Evolutionary conservation across 2,888 invertebrate species (phyloP).

Genomic region (Megamerina dolium): DNA sequence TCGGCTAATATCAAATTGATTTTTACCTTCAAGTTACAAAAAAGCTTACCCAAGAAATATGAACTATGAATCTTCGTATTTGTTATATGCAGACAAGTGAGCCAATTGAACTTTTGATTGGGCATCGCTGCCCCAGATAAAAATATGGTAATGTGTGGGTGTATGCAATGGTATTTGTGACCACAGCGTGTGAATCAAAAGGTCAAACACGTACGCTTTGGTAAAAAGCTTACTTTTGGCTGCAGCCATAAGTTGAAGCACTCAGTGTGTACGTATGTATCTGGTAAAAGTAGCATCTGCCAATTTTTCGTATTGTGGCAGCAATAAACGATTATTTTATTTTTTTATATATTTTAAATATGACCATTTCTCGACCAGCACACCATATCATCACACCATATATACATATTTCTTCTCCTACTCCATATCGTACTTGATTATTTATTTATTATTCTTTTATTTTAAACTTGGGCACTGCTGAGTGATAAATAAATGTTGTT

Average conservation of each 20-base stretch:
- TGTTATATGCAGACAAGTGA: too few relatives aligned
- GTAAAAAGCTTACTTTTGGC: background rate
- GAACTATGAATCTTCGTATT: too few relatives aligned
- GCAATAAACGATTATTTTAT: slow-evolving; percentile 8
- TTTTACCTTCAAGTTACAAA: too few relatives aligned
- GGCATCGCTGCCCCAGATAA: too few relatives aligned
- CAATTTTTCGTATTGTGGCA: background rate
- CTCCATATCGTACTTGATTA: too few relatives aligned
- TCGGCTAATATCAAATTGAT: too few relatives aligned
- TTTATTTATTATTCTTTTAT: slow-evolving; percentile 14
- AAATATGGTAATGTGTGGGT: background rate
- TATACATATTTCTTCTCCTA: too few relatives aligned
- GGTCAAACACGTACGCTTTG: slow-evolving; percentile 19
- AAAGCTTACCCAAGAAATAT: too few relatives aligned
- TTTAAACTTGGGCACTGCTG: slow-evolving; percentile 21
- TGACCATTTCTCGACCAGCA: slow-evolving; percentile 7
- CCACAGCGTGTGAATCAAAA: slow-evolving; percentile 14
- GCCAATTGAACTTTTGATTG: too few relatives aligned
- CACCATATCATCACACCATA: too few relatives aligned
- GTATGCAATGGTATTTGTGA: background rate
- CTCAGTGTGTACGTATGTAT: background rate
- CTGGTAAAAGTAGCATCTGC: slow-evolving; percentile 18
- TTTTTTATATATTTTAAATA: slow-evolving; percentile 3
- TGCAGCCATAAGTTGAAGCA: background rate
- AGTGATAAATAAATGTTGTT: slow-evolving; percentile 26